These are phyloP conservation scores for Helostoma temminkii DNA, from an alignment of 2,797 vertebrate genomes.

Conservation along the genomic window DNA sequence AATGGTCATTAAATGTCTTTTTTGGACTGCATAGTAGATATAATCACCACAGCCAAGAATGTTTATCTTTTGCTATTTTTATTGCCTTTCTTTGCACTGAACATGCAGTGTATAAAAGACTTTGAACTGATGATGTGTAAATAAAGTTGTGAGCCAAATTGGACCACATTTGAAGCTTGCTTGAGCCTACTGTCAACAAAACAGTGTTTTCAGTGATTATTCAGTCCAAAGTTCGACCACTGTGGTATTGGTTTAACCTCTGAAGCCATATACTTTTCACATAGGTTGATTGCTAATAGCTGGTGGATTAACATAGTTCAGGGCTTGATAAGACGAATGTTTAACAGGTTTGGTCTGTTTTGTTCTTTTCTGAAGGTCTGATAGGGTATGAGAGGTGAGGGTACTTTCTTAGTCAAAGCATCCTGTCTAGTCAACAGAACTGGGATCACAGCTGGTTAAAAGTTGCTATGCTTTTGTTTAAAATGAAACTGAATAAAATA, in stretches of 20 bases:
- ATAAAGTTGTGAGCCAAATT: background rate
- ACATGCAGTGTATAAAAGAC: background rate
- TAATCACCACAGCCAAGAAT: background rate
- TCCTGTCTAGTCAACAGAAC: background rate
- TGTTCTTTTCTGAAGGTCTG: slow-evolving; percentile 32
- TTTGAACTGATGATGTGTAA: background rate
- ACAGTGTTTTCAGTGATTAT: slow-evolving; percentile 1
- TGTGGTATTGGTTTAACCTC: slow-evolving; percentile 4
- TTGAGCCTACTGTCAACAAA: slow-evolving; percentile 11
- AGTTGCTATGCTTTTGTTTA: background rate
- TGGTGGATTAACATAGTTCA: slow-evolving; percentile 5
- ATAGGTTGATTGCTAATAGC: background rate
- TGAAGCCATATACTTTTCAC: background rate
- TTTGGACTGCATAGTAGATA: background rate
- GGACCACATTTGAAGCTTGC: background rate
- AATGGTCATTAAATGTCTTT: slow-evolving; percentile 13
- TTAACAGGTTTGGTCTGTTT: slow-evolving; percentile 12
- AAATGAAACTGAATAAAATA: background rate
- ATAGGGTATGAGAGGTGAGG: background rate
- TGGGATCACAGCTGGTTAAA: background rate
- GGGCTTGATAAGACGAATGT: slow-evolving; percentile 35
- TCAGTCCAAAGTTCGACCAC: slow-evolving; percentile 33
- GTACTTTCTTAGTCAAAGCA: background rate
- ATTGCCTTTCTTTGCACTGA: background rate
- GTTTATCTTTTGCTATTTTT: background rate